Conservation (phyloP, 1,140 invertebrate species). For the Drosophila biarmipes region DNA sequence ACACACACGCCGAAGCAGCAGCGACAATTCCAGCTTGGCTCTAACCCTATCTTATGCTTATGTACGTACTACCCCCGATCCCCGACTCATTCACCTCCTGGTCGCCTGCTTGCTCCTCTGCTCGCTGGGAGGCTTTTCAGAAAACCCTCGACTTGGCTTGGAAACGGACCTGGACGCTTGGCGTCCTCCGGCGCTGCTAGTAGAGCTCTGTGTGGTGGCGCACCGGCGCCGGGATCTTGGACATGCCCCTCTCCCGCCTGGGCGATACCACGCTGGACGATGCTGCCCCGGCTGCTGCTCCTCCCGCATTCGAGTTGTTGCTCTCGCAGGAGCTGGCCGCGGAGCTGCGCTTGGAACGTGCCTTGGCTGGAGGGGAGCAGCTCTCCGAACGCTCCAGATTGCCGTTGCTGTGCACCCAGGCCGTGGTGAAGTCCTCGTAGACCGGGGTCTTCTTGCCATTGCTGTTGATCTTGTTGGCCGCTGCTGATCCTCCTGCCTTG, state of each 20-base stretch:
- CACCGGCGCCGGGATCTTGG: conserved; percentile 82
- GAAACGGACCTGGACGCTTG: conserved; percentile 54
- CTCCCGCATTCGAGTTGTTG: conserved; percentile 59
- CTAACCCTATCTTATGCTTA: conserved; percentile 53
- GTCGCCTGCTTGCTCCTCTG: conserved; percentile 4
- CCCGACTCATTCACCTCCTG: conserved; percentile 6
- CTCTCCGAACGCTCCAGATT: conserved; percentile 86
- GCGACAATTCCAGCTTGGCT: conserved; percentile 71
- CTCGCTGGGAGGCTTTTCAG: conserved; percentile 44
- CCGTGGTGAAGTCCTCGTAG: conserved; percentile 88
- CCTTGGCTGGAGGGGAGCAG: conserved; percentile 76
- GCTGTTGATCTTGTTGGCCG: conserved; percentile 5
- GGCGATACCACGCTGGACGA: conserved; percentile 66
- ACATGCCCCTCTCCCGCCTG: conserved; percentile 74
- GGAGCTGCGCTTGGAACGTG: conserved; percentile 77
- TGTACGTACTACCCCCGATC: conserved; percentile 21
- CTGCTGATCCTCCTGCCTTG: conserved; percentile 18
- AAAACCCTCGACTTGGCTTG: conserved; percentile 62
- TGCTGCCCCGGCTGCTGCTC: background rate
- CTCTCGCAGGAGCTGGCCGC: conserved; percentile 79
- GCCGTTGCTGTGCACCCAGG: conserved; percentile 90
- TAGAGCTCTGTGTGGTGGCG: conserved; percentile 84
- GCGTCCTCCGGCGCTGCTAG: conserved; percentile 75
- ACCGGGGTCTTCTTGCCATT: conserved; percentile 86
- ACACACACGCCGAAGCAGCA: conserved; percentile 22